These are phyloP conservation scores for Druon quercuslanigerum DNA, from an alignment of 1,140 invertebrate genomes.

Conservation along the genomic window DNA sequence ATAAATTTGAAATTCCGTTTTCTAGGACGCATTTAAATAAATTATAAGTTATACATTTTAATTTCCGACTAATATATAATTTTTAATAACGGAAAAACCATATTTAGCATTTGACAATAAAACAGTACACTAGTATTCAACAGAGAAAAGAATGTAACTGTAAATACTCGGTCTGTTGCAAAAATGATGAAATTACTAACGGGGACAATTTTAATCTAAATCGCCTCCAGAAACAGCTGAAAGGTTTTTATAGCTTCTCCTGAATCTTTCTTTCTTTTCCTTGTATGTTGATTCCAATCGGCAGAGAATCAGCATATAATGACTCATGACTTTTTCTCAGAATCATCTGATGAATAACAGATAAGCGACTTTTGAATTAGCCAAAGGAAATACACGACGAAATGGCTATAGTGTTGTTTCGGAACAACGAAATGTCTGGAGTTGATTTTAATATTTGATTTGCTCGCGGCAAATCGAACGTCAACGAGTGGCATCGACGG, in stretches of 20 bases:
- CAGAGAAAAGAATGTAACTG: neutral
- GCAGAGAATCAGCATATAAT: slow-evolving; percentile 1
- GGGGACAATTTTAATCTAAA: neutral
- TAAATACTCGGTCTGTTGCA: neutral
- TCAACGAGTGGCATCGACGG: neutral
- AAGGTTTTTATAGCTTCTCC: neutral
- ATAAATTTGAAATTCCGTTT: no score
- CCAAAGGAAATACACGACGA: neutral
- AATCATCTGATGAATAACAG: slow-evolving; percentile 4
- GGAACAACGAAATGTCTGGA: neutral
- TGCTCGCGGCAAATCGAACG: neutral
- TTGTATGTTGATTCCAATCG: neutral
- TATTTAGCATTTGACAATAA: neutral
- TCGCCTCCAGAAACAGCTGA: neutral
- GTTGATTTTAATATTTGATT: slow-evolving; percentile 19
- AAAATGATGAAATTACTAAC: slow-evolving; percentile 2
- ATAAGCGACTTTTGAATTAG: slow-evolving; percentile 15
- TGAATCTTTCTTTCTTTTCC: neutral
- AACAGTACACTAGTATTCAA: neutral
- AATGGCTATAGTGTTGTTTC: neutral
- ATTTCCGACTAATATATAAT: no score
- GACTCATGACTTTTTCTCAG: slow-evolving; percentile 13
- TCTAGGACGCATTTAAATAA: no score
- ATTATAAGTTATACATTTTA: no score
- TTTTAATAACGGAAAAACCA: no score